phyloP scores from a whole-genome alignment of 2,113 vertebrate genomes.

The Rynchops niger region DNA sequence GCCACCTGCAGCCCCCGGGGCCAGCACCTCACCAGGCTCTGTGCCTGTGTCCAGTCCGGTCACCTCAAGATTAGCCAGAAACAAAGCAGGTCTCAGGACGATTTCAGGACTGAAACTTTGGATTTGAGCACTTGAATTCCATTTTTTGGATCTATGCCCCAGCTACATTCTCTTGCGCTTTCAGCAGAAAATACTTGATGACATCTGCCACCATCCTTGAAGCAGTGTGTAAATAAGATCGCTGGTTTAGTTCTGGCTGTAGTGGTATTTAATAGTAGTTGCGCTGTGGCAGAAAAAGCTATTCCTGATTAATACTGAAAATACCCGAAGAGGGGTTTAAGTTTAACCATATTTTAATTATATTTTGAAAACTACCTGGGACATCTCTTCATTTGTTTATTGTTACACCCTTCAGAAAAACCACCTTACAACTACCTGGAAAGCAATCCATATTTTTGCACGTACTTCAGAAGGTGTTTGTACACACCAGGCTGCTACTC shows the following conservation, averaged over 20 bases:
- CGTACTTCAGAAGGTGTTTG: neutral
- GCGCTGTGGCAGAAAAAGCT: neutral
- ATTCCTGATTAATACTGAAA: neutral
- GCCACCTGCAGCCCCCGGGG: neutral
- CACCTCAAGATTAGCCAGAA: neutral
- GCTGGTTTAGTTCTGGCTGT: neutral
- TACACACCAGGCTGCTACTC: neutral
- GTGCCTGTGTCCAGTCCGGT: rapidly evolving
- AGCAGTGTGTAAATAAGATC: neutral
- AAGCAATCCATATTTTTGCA: neutral
- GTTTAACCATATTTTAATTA: neutral
- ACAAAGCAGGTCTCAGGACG: neutral
- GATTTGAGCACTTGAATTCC: neutral
- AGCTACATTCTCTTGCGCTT: neutral
- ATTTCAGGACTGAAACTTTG: neutral
- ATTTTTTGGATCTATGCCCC: neutral
- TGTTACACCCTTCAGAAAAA: neutral
- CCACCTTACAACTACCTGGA: neutral
- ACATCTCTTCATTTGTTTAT: neutral
- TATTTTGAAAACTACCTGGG: neutral
- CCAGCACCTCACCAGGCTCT: neutral
- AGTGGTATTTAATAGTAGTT: neutral
- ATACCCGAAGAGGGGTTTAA: neutral
- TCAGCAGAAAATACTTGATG: neutral
- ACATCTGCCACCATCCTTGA: neutral